Percentiles rank a stretch among this genome's conserved stretches.
Evolutionary conservation across 2,113 vertebrate species (phyloP).

Genomic region (Chaetura pelagica): DNA sequence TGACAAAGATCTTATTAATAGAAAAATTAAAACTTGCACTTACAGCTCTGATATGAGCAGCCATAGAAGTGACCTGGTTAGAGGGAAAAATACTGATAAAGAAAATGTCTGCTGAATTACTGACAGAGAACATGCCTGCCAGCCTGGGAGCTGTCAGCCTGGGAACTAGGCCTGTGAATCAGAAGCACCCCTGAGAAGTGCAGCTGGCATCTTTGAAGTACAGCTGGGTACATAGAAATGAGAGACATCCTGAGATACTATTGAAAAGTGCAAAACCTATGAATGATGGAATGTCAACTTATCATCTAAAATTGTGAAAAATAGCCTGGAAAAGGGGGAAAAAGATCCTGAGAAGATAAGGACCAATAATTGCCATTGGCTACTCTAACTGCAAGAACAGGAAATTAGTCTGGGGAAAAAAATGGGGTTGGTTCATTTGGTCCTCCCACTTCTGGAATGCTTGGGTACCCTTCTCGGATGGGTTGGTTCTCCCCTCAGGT

Average conservation of each 20-base stretch:
- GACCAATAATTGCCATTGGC: neutral
- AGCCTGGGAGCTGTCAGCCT: neutral
- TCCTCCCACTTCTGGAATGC: neutral
- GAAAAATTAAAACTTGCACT: neutral
- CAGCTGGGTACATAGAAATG: neutral
- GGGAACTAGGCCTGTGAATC: neutral
- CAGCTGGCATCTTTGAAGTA: neutral
- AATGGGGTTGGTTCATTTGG: fast-evolving
- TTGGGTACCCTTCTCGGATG: neutral
- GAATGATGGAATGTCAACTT: neutral
- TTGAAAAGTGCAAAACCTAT: neutral
- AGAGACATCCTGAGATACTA: neutral
- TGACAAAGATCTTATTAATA: neutral
- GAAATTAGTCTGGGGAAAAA: neutral
- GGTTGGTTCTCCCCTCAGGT: neutral
- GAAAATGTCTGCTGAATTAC: neutral
- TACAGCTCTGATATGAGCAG: neutral
- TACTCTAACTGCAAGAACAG: neutral
- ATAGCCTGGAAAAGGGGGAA: neutral
- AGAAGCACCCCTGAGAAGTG: neutral
- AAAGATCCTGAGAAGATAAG: neutral
- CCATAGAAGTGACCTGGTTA: neutral
- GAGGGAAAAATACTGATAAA: neutral
- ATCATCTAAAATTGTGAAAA: neutral
- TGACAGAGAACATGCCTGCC: neutral